Evolutionary conservation across 2,888 invertebrate genomes (phyloP), one percentile per base, ranked within the genome.

Genomic region (Congeria kusceri): DNA sequence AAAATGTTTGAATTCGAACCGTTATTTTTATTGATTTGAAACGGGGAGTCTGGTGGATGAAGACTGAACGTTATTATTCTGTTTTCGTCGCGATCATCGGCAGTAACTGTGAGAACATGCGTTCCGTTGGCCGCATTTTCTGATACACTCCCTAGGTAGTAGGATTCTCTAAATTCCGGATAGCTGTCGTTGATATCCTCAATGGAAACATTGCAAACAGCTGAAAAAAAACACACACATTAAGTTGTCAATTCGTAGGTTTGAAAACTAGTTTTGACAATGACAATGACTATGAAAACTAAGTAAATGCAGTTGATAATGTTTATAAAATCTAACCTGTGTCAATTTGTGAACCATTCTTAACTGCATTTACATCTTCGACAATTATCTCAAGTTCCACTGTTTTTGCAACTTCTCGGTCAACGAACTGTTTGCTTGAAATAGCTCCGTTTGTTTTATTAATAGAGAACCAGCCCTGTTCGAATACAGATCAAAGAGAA

Each of bases 121-220:
- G 39, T 57, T 20, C 46, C 28, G 0, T 11, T 28, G 13, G 53
- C 9, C 0, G 73, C 73, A 53, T 64, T 69, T 69, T 78, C 78
- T 20, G 53, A 29, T 20, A 78, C 47, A 62, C 23, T 64, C 13
- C 59, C 28, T 3, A 13, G 39, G 28, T 73, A 78, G 7, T 44
- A n/a, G 1, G 13, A 20, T 1, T 49, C 2, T 0, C 27, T 49
- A 57, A 78, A 78, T 1, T 28, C 18, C 3, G 78, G 78, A n/a
- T 20, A 0, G 58, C 73, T 78, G 57, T 78, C 78, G 39, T 78
- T 78, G 7, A 69, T 57, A 59, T 78, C 78, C 0, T 27, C 7
- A 3, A 78, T 46, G 11, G 53, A 65, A 9, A 78, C n/a, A 11
- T 1, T 11, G 2, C 13, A 5, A 9, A n/a, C 25, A 9, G 53